Percentiles rank a stretch among this genome's conserved stretches.
phyloP scores from a whole-genome alignment of 2,888 invertebrate species.

The Tachina fera region DNA sequence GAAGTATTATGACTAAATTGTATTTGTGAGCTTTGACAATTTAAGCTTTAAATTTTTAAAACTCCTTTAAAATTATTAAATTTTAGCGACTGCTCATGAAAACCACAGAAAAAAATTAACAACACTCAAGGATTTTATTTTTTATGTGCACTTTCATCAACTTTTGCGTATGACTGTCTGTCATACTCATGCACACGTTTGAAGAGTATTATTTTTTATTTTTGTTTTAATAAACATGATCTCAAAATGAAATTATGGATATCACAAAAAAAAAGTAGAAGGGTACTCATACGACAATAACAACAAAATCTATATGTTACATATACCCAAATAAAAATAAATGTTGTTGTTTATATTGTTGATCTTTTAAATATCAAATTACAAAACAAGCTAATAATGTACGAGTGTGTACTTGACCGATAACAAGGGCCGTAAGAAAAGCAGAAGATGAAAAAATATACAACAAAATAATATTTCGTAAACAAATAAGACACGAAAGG shows the following conservation, averaged over 20 bases:
- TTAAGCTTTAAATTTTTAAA: background rate
- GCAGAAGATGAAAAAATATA: slow-evolving; percentile 6
- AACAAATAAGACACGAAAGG: slow-evolving; percentile 56
- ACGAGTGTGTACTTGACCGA: slow-evolving; percentile 62
- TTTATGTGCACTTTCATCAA: slow-evolving; percentile 28
- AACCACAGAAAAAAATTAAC: slow-evolving; percentile 23
- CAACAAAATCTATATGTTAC: slow-evolving; percentile 37
- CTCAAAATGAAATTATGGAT: slow-evolving; percentile 30
- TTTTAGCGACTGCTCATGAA: background rate
- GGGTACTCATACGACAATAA: slow-evolving; percentile 5
- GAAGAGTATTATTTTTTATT: slow-evolving; percentile 4
- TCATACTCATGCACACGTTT: slow-evolving; percentile 3
- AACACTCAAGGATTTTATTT: slow-evolving; percentile 33
- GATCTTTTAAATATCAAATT: slow-evolving; percentile 63
- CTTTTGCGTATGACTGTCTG: slow-evolving; percentile 5
- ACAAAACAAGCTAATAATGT: slow-evolving; percentile 67
- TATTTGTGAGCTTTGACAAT: too few relatives aligned
- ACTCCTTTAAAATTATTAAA: background rate
- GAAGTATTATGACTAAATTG: too few relatives aligned
- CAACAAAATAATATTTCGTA: slow-evolving; percentile 33
- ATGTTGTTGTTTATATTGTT: slow-evolving; percentile 35
- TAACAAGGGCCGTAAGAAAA: slow-evolving; percentile 11
- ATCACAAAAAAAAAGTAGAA: slow-evolving; percentile 14
- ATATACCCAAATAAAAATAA: slow-evolving; percentile 3
- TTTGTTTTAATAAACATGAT: slow-evolving; percentile 21